Evolutionary conservation across 1,140 invertebrate species (phyloP).

Genomic region (Drosophila kepulauana): DNA sequence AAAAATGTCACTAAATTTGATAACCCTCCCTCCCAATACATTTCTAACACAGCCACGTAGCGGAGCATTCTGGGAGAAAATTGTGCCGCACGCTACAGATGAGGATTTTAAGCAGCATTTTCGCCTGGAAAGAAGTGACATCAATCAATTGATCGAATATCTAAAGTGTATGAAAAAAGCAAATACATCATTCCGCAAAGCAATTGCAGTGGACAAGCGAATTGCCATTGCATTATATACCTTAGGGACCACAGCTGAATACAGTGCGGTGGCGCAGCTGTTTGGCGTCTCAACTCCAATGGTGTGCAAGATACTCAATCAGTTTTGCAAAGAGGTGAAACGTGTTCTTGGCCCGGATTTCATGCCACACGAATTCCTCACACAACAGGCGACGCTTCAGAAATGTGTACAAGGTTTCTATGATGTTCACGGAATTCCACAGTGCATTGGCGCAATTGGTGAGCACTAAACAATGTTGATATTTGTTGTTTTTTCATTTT

Average conservation of each 20-base stretch:
- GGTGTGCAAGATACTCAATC: not conserved
- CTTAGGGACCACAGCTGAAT: not conserved
- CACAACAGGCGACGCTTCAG: not conserved
- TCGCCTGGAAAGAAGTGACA: not conserved
- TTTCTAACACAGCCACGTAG: not conserved
- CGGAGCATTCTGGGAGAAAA: not conserved
- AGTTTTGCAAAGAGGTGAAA: not conserved
- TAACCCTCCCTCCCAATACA: not conserved
- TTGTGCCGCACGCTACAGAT: not conserved
- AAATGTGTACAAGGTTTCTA: not conserved
- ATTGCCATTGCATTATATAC: slow-evolving; percentile 1
- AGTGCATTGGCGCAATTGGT: not conserved
- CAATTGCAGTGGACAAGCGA: not conserved
- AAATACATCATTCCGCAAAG: not conserved
- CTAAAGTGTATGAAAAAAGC: not conserved
- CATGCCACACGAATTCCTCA: not conserved
- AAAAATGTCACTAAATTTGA: not conserved
- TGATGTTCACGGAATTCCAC: not conserved
- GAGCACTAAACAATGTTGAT: not conserved
- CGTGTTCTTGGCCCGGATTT: not conserved
- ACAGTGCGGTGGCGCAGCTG: not conserved
- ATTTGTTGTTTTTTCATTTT: too few relatives aligned
- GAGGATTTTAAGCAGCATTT: not conserved
- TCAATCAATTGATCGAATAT: not conserved
- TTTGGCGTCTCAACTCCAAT: not conserved